These are phyloP conservation scores for Hypotaenidia philippensis DNA, from an alignment of 2,797 vertebrate genomes.

Conservation along the genomic window DNA sequence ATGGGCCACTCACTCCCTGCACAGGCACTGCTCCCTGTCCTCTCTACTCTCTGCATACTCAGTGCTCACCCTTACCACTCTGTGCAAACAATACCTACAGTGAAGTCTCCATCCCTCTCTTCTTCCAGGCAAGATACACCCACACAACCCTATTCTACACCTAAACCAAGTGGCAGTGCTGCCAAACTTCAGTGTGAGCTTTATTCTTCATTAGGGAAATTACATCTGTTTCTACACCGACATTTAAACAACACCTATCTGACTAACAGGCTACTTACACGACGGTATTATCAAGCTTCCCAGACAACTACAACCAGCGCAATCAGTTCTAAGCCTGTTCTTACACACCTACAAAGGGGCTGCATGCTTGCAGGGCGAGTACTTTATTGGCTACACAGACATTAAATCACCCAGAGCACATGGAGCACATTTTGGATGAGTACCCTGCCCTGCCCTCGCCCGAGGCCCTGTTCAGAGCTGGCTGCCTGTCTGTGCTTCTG, in stretches of 20 bases:
- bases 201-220: not conserved
- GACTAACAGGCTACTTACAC: not conserved
- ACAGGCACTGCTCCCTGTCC: not conserved
- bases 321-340: not conserved
- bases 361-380: rapidly evolving
- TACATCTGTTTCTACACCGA: not conserved
- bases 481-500: not conserved
- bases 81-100: rapidly evolving
- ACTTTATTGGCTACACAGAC: not conserved
- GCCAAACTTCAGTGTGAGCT: rapidly evolving
- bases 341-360: not conserved
- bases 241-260: not conserved
- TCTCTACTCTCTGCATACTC: not conserved
- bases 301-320: not conserved
- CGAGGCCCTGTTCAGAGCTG: rapidly evolving
- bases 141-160: not conserved
- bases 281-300: not conserved
- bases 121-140: not conserved
- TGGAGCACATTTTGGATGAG: not conserved
- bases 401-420: not conserved
- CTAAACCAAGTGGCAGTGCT: rapidly evolving
- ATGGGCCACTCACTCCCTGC: not conserved
- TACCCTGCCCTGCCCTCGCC: not conserved
- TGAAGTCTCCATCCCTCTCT: not conserved
- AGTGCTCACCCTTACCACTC: not conserved